phyloP scores from a whole-genome alignment of 2,113 vertebrate species.

The Tragelaphus imberbis region DNA sequence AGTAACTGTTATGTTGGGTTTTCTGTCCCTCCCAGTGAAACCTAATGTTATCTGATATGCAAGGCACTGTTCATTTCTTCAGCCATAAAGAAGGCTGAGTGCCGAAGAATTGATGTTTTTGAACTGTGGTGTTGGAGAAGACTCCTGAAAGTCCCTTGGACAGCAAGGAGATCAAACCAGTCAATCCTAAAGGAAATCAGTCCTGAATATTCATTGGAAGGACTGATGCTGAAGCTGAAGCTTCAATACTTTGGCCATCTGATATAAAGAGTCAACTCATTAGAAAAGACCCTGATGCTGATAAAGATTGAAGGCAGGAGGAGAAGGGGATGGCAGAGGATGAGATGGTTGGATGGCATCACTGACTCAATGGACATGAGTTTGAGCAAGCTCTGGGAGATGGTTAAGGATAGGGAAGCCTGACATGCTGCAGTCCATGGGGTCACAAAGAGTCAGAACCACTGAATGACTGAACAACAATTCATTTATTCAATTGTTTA shows the following conservation, averaged over 20 bases:
- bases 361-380: not conserved
- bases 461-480: not conserved
- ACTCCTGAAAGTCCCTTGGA: not conserved
- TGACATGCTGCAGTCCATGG: not conserved
- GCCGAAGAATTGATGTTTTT: not conserved
- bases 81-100: rapidly evolving
- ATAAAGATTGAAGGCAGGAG: not conserved
- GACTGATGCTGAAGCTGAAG: not conserved
- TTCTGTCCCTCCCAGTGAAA: not conserved
- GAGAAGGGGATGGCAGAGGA: not conserved
- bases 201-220: not conserved
- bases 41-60: not conserved
- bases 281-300: not conserved
- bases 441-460: not conserved
- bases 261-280: not conserved
- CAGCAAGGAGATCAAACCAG: not conserved
- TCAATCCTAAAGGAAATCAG: not conserved
- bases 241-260: not conserved
- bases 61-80: not conserved
- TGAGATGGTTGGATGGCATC: not conserved
- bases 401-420: not conserved
- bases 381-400: not conserved
- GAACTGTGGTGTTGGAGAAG: not conserved
- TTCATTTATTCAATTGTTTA: not conserved
- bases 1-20: not conserved